Percentiles rank a stretch among this genome's conserved stretches.
Evolutionary conservation across 2,113 vertebrate species (phyloP).

Genomic region (Chiloscyllium plagiosum): DNA sequence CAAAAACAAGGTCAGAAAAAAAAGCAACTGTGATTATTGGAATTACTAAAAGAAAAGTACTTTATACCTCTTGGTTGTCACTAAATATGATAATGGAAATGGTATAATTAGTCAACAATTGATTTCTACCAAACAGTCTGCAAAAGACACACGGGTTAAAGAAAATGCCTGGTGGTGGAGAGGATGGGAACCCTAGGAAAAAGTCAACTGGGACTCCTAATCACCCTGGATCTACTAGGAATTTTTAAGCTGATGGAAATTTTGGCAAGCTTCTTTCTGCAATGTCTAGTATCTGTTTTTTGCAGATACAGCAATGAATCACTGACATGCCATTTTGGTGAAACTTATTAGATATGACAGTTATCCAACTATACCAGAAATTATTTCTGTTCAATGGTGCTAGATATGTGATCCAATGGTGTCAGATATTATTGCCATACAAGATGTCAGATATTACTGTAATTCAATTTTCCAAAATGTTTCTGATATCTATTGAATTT

Average conservation of each 20-base stretch:
- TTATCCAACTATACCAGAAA: not conserved
- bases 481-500: no score
- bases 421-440: not conserved
- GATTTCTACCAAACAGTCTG: not conserved
- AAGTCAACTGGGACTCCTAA: not conserved
- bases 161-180: not conserved
- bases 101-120: not conserved
- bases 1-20: not conserved
- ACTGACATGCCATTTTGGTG: not conserved
- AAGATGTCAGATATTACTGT: not conserved
- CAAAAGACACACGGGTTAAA: not conserved
- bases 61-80: not conserved
- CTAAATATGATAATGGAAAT: not conserved
- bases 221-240: not conserved
- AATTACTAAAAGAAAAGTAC: not conserved
- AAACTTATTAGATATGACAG: not conserved
- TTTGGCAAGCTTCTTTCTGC: no score
- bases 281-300: not conserved
- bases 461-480: no score
- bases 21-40: not conserved
- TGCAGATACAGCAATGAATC: not conserved
- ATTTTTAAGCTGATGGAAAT: not conserved
- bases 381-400: not conserved
- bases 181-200: not conserved
- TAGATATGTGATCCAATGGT: not conserved